Evolutionary conservation across 2,888 invertebrate species (phyloP).

Genomic region (Coenonympha arcania): DNA sequence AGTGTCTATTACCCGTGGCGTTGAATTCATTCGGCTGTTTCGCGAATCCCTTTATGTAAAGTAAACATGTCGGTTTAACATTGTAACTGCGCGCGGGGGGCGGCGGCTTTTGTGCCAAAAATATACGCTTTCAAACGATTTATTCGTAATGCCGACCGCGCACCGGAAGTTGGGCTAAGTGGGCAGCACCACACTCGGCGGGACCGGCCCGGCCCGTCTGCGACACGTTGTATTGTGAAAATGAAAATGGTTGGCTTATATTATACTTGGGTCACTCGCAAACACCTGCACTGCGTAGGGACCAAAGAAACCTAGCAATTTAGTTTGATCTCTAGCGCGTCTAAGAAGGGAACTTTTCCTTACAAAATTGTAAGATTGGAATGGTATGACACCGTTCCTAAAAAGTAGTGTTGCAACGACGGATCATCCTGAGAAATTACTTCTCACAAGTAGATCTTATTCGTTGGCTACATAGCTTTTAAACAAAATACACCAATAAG

Average conservation of each 20-base stretch:
- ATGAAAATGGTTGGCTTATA: background rate
- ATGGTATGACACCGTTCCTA: too few relatives aligned
- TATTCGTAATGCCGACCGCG: constrained; percentile 12
- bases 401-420: too few relatives aligned
- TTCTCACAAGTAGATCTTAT: too few relatives aligned
- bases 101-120: constrained; percentile 18
- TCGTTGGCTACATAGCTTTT: too few relatives aligned
- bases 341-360: background rate
- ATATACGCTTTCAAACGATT: constrained; percentile 16
- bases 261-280: background rate
- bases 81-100: too few relatives aligned
- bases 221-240: background rate
- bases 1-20: too few relatives aligned
- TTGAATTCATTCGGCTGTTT: constrained; percentile 6
- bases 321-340: background rate
- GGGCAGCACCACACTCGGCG: background rate
- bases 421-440: too few relatives aligned
- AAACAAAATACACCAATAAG: too few relatives aligned
- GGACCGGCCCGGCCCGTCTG: constrained; percentile 1
- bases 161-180: constrained; percentile 7
- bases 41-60: constrained; percentile 11
- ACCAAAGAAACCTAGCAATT: too few relatives aligned
- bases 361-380: too few relatives aligned
- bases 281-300: too few relatives aligned
- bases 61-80: constrained; percentile 14